Percentiles rank a stretch among this genome's conserved stretches.
Conservation (phyloP, 2,797 vertebrate genomes). For the Enteromius mattozi region DNA sequence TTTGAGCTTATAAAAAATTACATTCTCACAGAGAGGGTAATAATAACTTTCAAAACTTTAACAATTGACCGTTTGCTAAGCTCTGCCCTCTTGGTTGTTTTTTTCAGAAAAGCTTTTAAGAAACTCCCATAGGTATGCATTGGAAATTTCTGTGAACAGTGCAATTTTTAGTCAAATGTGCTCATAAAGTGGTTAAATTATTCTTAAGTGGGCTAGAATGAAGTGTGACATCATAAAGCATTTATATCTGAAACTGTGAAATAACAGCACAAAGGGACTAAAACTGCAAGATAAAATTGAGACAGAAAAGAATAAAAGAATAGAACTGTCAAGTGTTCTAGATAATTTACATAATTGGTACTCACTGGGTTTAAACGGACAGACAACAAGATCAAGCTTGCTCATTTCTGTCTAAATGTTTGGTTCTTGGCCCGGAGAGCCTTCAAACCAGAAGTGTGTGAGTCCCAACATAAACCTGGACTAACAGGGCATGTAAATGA, state of each 20-base stretch:
- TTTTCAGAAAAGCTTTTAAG: constrained; percentile 1
- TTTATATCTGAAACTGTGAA: background rate
- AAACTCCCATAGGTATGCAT: background rate
- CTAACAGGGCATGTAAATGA: background rate
- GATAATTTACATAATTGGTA: background rate
- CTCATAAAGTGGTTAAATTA: background rate
- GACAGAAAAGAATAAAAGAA: background rate
- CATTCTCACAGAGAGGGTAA: background rate
- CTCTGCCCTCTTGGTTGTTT: background rate
- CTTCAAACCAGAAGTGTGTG: background rate
- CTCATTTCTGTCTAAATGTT: constrained; percentile 2
- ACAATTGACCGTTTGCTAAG: background rate
- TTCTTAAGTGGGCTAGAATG: background rate
- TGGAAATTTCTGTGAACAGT: background rate
- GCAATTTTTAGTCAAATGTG: background rate
- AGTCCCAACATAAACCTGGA: background rate
- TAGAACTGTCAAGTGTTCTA: background rate
- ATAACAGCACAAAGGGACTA: background rate
- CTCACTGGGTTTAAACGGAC: background rate
- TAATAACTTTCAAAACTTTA: background rate
- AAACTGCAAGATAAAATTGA: background rate
- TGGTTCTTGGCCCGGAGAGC: background rate
- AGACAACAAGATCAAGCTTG: background rate
- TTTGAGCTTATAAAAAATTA: background rate
- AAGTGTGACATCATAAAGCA: background rate